Evolutionary conservation across 2,888 invertebrate genomes (phyloP).

Genomic region (Plebejus melissa): DNA sequence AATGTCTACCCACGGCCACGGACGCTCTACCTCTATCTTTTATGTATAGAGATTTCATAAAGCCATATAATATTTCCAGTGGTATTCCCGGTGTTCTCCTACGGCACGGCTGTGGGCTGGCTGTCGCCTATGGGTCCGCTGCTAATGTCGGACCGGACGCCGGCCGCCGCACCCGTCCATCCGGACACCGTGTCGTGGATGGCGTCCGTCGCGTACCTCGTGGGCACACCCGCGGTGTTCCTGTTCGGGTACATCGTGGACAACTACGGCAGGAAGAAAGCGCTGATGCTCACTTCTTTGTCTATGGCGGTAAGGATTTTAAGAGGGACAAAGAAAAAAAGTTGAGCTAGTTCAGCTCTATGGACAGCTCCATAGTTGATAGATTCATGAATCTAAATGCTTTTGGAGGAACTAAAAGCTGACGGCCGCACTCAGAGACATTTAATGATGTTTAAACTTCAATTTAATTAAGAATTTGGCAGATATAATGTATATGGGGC

Average conservation of each 20-base stretch:
- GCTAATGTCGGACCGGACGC: slow-evolving; percentile 66
- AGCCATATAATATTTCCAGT: slow-evolving; percentile 51
- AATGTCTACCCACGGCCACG: no score
- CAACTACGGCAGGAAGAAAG: slow-evolving; percentile 73
- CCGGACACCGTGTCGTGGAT: slow-evolving; percentile 76
- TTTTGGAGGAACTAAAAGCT: no score
- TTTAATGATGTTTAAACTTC: no score
- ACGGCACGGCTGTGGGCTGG: slow-evolving; percentile 78
- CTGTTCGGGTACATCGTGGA: slow-evolving; percentile 75
- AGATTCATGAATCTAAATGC: no score
- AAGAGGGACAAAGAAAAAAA: no score
- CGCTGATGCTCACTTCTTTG: slow-evolving; percentile 64
- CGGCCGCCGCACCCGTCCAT: slow-evolving; percentile 62
- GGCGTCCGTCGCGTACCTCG: slow-evolving; percentile 76
- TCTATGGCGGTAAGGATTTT: slow-evolving; percentile 59
- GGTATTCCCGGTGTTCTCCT: slow-evolving; percentile 74
- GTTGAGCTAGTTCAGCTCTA: no score
- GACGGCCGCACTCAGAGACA: no score
- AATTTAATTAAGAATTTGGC: no score
- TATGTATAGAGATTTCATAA: neutral
- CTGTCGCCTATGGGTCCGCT: slow-evolving; percentile 75
- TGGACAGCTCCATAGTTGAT: no score
- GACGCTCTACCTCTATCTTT: no score
- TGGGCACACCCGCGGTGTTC: slow-evolving; percentile 75
- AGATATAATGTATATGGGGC: no score